These are phyloP conservation scores for Hypomecis punctinalis DNA, from an alignment of 2,888 invertebrate genomes.

Conservation along the genomic window DNA sequence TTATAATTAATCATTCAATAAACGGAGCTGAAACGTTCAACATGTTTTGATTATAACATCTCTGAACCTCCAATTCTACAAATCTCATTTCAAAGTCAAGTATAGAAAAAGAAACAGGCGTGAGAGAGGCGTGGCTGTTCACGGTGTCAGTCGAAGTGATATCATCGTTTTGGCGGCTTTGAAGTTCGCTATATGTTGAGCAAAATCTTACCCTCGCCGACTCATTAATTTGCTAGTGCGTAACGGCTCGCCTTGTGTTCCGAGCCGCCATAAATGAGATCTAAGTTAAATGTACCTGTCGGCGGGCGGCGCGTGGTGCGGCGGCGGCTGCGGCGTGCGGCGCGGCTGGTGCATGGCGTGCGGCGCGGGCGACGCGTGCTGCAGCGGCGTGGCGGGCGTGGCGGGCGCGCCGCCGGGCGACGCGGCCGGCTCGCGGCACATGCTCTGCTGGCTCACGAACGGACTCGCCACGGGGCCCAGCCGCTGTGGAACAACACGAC, in stretches of 20 bases:
- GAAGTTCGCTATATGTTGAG: too few species aligned
- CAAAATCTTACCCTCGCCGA: too few species aligned
- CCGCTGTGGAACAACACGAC: constrained; percentile 53
- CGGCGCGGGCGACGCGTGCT: constrained; percentile 75
- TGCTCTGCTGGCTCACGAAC: constrained; percentile 72
- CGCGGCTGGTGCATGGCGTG: constrained; percentile 49
- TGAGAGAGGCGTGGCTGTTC: too few species aligned
- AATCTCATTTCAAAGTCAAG: too few species aligned
- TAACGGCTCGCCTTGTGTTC: background rate
- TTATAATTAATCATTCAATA: too few species aligned
- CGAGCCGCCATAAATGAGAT: background rate
- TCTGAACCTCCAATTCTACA: too few species aligned
- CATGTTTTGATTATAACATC: too few species aligned
- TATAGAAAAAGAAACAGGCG: too few species aligned
- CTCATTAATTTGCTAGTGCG: too few species aligned
- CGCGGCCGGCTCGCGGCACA: constrained; percentile 62
- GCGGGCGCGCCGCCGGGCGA: constrained; percentile 69
- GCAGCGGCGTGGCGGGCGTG: constrained; percentile 77
- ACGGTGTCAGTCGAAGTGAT: background rate
- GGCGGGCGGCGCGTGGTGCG: constrained; percentile 57
- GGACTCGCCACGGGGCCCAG: constrained; percentile 83
- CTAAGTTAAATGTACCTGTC: constrained; percentile 42
- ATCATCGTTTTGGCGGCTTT: too few species aligned
- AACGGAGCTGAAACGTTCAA: too few species aligned
- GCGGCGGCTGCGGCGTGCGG: constrained; percentile 74